These are phyloP conservation scores for Colletes gigas DNA, from an alignment of 1,140 invertebrate species.

Conservation along the genomic window DNA sequence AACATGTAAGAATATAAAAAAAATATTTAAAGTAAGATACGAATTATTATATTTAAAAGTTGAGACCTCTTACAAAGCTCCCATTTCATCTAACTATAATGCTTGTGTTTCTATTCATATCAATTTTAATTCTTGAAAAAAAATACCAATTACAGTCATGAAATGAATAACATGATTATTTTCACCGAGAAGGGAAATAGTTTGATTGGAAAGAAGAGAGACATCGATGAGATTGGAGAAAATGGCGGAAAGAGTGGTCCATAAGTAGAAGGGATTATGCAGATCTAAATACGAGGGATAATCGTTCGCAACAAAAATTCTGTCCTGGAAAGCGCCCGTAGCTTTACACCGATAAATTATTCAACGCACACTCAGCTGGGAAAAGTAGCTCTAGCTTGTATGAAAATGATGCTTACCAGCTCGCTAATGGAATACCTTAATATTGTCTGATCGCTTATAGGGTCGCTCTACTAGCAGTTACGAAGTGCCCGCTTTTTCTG, in stretches of 20 bases:
- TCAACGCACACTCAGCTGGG: not conserved
- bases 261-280: constrained; percentile 11
- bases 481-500: not conserved
- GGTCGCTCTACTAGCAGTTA: not conserved
- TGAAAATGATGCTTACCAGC: not conserved
- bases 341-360: constrained; percentile 21
- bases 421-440: constrained; percentile 35
- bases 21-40: too few relatives aligned
- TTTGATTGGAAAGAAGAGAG: not conserved
- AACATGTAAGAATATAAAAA: too few relatives aligned
- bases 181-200: not conserved
- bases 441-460: not conserved
- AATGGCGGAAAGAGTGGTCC: too few relatives aligned
- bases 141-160: too few relatives aligned
- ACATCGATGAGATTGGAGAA: not conserved
- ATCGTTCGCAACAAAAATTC: constrained; percentile 2
- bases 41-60: too few relatives aligned
- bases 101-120: too few relatives aligned
- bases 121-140: too few relatives aligned
- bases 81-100: too few relatives aligned
- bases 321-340: not conserved
- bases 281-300: constrained; percentile 27
- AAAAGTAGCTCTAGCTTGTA: not conserved
- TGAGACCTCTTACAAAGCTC: too few relatives aligned
- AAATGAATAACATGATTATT: too few relatives aligned